phyloP scores from a whole-genome alignment of 1,140 invertebrate species.

The Drosophila seguyi region DNA sequence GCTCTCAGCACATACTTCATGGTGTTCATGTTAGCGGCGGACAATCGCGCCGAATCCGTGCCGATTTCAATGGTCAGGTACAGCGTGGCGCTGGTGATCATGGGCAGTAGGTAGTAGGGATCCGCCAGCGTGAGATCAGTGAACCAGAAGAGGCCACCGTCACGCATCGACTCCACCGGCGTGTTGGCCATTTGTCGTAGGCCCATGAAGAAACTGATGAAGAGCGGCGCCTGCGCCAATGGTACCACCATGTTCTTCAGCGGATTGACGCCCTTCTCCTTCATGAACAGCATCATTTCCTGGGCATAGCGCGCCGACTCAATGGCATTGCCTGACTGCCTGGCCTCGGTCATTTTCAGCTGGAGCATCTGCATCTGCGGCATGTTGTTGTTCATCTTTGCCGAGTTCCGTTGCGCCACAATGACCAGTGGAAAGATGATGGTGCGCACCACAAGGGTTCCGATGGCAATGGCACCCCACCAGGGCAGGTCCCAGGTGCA shows the following conservation, averaged over 20 bases:
- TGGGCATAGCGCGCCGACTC: constrained; percentile 90
- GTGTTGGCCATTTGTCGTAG: constrained; percentile 93
- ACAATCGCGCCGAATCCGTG: constrained; percentile 90
- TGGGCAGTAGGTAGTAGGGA: constrained; percentile 94
- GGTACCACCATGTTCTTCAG: constrained; percentile 93
- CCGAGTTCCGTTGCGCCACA: constrained; percentile 90
- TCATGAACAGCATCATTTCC: constrained; percentile 93
- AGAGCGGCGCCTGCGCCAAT: constrained; percentile 94
- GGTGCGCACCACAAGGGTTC: constrained; percentile 90
- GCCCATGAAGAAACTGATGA: constrained; percentile 95
- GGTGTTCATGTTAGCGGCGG: constrained; percentile 88
- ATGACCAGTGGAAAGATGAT: constrained; percentile 94
- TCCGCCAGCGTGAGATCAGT: constrained; percentile 95
- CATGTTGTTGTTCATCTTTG: constrained; percentile 92
- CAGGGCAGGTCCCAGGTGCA: constrained; percentile 92
- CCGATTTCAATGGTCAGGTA: constrained; percentile 93
- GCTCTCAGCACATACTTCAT: constrained; percentile 91
- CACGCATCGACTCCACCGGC: constrained; percentile 94
- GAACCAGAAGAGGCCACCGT: constrained; percentile 97
- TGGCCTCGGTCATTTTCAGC: constrained; percentile 92
- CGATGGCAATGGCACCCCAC: constrained; percentile 94
- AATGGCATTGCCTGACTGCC: constrained; percentile 91
- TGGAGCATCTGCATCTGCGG: constrained; percentile 93
- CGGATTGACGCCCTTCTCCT: constrained; percentile 92
- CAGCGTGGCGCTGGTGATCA: constrained; percentile 93